Evolutionary conservation across 2,797 vertebrate species (phyloP), one percentile per base, ranked within the genome.

Genomic region (Channallabes apus): DNA sequence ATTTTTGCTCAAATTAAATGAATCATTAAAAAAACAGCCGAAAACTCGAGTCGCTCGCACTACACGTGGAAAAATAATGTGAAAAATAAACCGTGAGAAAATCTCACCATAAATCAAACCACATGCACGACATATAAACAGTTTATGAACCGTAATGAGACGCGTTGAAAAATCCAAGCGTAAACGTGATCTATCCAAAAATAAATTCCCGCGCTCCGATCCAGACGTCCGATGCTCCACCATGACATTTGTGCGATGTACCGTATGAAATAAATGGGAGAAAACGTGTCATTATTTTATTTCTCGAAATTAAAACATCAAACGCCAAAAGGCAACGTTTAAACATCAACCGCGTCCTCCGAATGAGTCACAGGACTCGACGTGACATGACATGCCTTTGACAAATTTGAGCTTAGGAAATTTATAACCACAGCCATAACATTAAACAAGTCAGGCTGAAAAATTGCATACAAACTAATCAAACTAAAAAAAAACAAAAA

Each of bases 401-500:
- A 4, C 72, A 75, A 32, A 58, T 56, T 29, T 32, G 27, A 77
- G 20, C 9, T 6, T 35, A 32, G 29, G 11, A 61, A 61, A 78
- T 78, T 6, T 78, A 78, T 78, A 78, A 61, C 58, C 22, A 6
- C 22, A 38, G 32, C 61, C 76, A 61, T 35, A 61, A 78, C 29
- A 14, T 35, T 24, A 61, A 61, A 35, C 56, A 77, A 12, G 17
- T 20, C 17, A 2, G 15, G 27, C 12, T 56, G 51, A 56, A 18
- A 76, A 77, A 35, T 58, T 4, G 38, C 32, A 62, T n/a, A 61
- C 20, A 51, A 72, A 4, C 24, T 11, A 46, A 22, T 0, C 18
- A 22, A 59, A 61, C 73, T 32, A 27, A 18, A 38, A 27, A 27
- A 3, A 0, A 24, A 18, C 11, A 18, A 18, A 2, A 2, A n/a